Conservation (phyloP, 2,888 invertebrate genomes). For the Aproaerema taeniolella region DNA sequence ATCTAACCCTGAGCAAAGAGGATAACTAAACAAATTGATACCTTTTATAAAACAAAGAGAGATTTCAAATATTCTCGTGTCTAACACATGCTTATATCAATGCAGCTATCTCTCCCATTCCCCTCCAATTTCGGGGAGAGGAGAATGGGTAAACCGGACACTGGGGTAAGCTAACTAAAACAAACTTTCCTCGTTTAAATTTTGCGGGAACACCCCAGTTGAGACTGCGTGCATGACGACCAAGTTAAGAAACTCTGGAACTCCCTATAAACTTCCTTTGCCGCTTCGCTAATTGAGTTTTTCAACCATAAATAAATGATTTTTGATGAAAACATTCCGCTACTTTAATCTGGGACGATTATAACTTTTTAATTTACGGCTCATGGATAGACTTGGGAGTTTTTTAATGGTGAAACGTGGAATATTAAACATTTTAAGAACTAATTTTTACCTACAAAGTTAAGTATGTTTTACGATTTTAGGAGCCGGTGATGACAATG, state of each 20-base stretch:
- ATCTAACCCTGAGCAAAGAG: no score
- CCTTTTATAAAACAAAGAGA: no score
- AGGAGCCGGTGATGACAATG: no score
- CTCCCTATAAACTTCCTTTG: slow-evolving; percentile 47
- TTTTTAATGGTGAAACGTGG: not conserved
- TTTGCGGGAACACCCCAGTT: slow-evolving; percentile 59
- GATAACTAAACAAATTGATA: no score
- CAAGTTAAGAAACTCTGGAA: slow-evolving; percentile 52
- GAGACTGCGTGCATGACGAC: slow-evolving; percentile 55
- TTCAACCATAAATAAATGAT: slow-evolving; percentile 26
- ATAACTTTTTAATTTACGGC: not conserved
- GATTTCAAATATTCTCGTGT: slow-evolving; percentile 42
- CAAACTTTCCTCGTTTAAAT: slow-evolving; percentile 77
- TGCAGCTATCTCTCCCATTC: slow-evolving; percentile 30
- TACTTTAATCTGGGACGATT: not conserved
- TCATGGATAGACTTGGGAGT: not conserved
- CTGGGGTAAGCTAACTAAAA: slow-evolving; percentile 63
- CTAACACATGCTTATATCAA: slow-evolving; percentile 53
- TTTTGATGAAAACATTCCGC: not conserved
- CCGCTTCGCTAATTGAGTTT: slow-evolving; percentile 48
- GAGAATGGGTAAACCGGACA: slow-evolving; percentile 46
- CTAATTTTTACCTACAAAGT: not conserved
- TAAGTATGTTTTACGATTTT: not conserved
- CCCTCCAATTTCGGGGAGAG: slow-evolving; percentile 23
- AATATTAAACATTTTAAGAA: not conserved